Conservation (phyloP, 2,113 vertebrate species). For the Neotragus pygmaeus region DNA sequence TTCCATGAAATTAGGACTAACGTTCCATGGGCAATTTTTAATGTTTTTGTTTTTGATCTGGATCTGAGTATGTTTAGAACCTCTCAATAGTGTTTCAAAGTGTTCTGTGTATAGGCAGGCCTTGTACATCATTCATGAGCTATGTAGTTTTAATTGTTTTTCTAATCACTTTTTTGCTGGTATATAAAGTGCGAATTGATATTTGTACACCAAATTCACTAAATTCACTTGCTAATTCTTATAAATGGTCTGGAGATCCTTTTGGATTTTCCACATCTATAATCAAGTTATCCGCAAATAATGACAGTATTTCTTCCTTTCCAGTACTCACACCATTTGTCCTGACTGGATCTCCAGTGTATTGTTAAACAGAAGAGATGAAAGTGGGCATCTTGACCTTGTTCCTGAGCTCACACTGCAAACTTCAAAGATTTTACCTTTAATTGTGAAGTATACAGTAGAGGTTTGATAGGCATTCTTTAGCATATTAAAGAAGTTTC, state of each 20-base stretch:
- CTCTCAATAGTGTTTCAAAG: neutral
- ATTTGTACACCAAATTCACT: neutral
- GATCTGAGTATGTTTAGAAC: neutral
- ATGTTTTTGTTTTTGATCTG: constrained; percentile 37
- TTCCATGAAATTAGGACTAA: neutral
- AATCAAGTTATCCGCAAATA: neutral
- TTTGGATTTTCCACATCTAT: neutral
- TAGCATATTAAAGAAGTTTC: neutral
- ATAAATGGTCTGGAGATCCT: neutral
- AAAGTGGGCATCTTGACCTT: neutral
- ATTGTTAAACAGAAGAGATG: neutral
- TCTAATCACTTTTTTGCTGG: neutral
- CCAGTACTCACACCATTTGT: neutral
- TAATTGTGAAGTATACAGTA: neutral
- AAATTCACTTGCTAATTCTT: neutral
- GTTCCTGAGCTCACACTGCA: neutral
- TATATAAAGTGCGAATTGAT: neutral
- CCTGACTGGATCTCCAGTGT: neutral
- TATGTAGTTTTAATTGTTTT: neutral
- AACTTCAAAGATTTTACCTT: neutral
- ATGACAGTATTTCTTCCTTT: neutral
- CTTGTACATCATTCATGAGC: neutral
- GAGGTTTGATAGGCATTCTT: neutral
- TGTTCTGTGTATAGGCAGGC: neutral
- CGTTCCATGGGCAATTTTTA: neutral